Evolutionary conservation across 2,113 vertebrate genomes (phyloP).

Genomic region (Rhea americana): DNA sequence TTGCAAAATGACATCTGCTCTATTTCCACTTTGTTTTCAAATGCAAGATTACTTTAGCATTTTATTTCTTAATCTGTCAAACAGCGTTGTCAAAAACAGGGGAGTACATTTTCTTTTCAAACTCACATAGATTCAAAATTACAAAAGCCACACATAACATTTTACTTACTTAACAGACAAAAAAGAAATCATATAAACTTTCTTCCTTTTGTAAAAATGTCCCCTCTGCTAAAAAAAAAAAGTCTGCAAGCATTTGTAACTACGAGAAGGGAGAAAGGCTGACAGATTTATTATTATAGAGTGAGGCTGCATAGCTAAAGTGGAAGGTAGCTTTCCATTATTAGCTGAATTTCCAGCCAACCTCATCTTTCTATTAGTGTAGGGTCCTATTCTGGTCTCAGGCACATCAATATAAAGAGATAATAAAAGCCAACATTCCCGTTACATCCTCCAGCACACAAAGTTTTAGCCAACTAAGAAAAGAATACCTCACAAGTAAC

Average conservation of each 20-base stretch:
- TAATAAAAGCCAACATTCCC: background rate
- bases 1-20: conserved; percentile 70
- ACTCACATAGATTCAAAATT: conserved; percentile 18
- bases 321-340: background rate
- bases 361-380: background rate
- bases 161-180: background rate
- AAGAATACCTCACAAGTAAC: background rate
- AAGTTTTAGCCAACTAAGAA: background rate
- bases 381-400: background rate
- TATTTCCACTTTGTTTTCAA: conserved; percentile 71
- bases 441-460: background rate
- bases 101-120: conserved; percentile 24
- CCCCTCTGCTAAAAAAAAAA: background rate
- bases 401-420: background rate
- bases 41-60: conserved; percentile 56
- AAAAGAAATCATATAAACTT: conserved; percentile 4
- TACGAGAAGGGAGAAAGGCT: background rate
- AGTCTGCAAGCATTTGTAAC: background rate
- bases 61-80: conserved; percentile 71
- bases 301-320: background rate
- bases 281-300: background rate
- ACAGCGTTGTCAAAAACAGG: conserved; percentile 30
- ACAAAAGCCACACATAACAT: conserved; percentile 19
- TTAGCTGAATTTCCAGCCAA: conserved; percentile 7
- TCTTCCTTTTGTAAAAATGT: background rate